phyloP scores from a whole-genome alignment of 2,113 vertebrate genomes.

The Colossoma macropomum region DNA sequence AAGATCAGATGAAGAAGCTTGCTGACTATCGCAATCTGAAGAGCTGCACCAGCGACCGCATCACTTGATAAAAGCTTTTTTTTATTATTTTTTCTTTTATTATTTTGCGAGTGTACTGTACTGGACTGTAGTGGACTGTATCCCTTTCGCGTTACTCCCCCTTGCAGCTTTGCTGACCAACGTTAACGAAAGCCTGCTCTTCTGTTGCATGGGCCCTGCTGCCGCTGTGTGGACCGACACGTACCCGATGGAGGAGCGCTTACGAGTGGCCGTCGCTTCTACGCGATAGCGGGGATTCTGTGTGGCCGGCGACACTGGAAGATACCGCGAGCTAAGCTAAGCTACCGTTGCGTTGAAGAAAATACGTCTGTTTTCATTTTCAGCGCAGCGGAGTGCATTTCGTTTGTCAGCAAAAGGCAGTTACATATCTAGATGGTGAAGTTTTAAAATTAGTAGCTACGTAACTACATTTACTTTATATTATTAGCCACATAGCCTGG shows the following conservation, averaged over 20 bases:
- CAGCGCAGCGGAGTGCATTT: background rate
- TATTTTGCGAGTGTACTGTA: background rate
- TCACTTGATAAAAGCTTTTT: background rate
- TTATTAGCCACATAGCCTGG: background rate
- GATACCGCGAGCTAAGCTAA: background rate
- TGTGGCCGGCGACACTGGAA: background rate
- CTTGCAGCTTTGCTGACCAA: background rate
- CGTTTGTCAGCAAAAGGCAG: background rate
- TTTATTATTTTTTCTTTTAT: background rate
- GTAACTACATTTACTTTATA: background rate
- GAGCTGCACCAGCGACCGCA: background rate
- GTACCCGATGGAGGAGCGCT: background rate
- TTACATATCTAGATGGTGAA: background rate
- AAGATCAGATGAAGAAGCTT: constrained; percentile 15
- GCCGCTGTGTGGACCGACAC: background rate
- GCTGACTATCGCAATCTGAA: background rate
- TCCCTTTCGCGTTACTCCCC: background rate
- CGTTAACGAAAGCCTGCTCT: background rate
- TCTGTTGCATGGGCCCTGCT: background rate
- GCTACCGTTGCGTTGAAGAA: background rate
- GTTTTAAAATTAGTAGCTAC: background rate
- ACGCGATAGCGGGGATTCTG: background rate
- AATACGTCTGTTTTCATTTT: background rate
- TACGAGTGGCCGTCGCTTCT: background rate
- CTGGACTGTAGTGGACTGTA: background rate